phyloP scores from a whole-genome alignment of 2,888 invertebrate genomes.

The Micoletzkya japonica region DNA sequence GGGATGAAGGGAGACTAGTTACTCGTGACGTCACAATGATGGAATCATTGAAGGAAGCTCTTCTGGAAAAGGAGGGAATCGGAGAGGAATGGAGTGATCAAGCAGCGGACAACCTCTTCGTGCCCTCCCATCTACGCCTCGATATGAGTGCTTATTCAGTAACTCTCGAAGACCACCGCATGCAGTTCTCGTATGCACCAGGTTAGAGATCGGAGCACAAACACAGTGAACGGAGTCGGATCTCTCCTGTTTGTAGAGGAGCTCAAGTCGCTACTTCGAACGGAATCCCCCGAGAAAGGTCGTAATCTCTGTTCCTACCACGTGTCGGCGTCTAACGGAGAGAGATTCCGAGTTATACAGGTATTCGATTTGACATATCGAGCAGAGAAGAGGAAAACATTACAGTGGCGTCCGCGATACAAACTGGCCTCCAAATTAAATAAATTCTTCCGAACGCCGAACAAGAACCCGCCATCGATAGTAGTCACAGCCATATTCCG shows the following conservation, averaged over 20 bases:
- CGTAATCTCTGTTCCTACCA: too few species aligned
- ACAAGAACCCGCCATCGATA: neutral
- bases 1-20: neutral
- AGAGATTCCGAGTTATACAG: neutral
- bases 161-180: neutral
- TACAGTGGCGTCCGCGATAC: conserved; percentile 4
- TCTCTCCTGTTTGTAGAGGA: too few species aligned
- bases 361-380: neutral
- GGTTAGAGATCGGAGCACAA: too few species aligned
- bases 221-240: too few species aligned
- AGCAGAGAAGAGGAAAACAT: neutral
- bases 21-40: neutral
- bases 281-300: too few species aligned
- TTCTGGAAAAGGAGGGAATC: neutral
- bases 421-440: neutral
- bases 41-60: conserved; percentile 2
- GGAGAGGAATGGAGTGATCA: neutral
- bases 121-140: conserved; percentile 12
- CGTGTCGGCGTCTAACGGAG: neutral
- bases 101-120: neutral
- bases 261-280: too few species aligned
- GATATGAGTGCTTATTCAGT: conserved; percentile 23
- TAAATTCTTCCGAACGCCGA: neutral
- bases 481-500: conserved; percentile 14
- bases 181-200: conserved; percentile 12